Conservation (phyloP, 2,113 vertebrate species). For the Scophthalmus maximus region DNA sequence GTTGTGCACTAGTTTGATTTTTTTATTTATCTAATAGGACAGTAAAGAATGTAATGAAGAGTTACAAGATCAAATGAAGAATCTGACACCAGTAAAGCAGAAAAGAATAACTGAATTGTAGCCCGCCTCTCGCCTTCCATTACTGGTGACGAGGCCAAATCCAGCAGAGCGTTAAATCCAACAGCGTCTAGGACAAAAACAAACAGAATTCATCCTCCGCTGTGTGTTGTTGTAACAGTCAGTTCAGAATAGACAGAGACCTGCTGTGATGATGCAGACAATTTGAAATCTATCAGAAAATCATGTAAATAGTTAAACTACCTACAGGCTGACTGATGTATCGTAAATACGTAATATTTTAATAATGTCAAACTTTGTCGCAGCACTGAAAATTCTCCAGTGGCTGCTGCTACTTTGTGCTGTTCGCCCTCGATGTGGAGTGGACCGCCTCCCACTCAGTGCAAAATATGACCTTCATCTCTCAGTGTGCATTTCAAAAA, state of each 20-base stretch:
- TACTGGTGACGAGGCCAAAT: background rate
- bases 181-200: background rate
- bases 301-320: too few species aligned
- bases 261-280: background rate
- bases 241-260: background rate
- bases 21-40: too few species aligned
- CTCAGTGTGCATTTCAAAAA: background rate
- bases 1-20: too few species aligned
- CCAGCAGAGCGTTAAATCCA: background rate
- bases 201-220: background rate
- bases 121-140: background rate
- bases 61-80: background rate
- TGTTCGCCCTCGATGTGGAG: too few species aligned
- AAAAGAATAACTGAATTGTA: background rate
- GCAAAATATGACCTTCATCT: conserved; percentile 45
- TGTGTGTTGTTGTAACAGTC: background rate
- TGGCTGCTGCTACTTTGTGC: conserved; percentile 30
- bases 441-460: conserved; percentile 14
- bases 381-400: background rate
- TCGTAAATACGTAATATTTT: too few species aligned
- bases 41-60: background rate
- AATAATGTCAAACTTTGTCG: too few species aligned
- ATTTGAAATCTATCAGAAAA: background rate
- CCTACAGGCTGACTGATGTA: too few species aligned
- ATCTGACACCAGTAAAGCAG: background rate